Percentiles rank a stretch among this genome's conserved stretches.
Conservation (phyloP, 2,113 vertebrate species). For the Indicator indicator region DNA sequence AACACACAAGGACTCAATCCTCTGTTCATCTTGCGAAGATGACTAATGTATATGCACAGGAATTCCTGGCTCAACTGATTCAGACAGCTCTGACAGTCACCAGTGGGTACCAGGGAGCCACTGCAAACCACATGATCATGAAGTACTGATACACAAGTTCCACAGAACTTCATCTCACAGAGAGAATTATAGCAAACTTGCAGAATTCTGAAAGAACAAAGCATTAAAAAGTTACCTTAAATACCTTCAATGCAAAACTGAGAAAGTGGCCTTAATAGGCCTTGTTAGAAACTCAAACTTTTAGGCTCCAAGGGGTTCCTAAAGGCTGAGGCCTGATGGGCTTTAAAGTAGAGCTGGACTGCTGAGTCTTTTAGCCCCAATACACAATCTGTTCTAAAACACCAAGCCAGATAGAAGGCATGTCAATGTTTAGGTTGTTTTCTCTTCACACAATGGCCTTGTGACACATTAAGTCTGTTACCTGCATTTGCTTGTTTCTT, state of each 20-base stretch:
- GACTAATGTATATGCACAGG: fast-evolving
- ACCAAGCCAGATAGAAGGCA: not conserved
- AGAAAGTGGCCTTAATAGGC: not conserved
- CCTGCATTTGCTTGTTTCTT: not conserved
- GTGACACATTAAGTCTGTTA: not conserved
- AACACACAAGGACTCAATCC: not conserved
- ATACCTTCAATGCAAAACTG: not conserved
- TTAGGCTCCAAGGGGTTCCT: not conserved
- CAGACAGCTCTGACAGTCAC: not conserved
- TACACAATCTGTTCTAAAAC: not conserved
- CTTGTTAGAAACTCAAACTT: not conserved
- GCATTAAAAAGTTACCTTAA: not conserved
- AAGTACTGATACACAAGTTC: not conserved
- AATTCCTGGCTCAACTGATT: not conserved
- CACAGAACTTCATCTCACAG: not conserved
- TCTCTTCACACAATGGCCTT: not conserved
- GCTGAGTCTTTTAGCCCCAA: not conserved
- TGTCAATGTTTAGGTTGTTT: not conserved
- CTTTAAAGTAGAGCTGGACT: not conserved
- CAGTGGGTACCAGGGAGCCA: too few species aligned
- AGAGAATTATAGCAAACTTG: not conserved
- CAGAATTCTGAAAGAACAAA: not conserved
- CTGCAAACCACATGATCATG: fast-evolving
- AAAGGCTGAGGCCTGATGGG: not conserved
- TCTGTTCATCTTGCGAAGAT: not conserved